Conservation (phyloP, 2,888 invertebrate species). For the Lasioglossum leucozonium region DNA sequence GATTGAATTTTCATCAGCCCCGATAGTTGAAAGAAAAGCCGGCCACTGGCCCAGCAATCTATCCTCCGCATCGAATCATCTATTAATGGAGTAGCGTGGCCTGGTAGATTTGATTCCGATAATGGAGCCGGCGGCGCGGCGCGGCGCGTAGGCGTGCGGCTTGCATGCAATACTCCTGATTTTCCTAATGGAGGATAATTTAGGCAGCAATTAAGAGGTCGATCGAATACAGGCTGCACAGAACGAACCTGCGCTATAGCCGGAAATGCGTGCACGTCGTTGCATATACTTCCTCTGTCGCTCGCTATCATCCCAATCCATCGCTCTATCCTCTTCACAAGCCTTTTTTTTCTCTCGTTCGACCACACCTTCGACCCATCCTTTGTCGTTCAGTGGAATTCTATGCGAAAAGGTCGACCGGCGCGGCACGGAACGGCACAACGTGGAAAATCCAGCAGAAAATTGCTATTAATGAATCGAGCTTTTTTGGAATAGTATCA, state of each 20-base stretch:
- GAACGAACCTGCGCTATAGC: not conserved
- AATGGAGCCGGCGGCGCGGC: conserved; percentile 62
- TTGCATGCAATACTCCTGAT: conserved; percentile 54
- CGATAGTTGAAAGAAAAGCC: not conserved
- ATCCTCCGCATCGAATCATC: conserved; percentile 44
- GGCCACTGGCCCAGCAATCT: conserved; percentile 14
- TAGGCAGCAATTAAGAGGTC: conserved; percentile 56
- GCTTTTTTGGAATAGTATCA: not conserved
- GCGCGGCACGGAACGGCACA: not conserved
- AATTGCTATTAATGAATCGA: not conserved
- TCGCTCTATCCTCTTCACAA: not conserved
- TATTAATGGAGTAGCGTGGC: conserved; percentile 53
- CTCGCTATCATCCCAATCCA: not conserved
- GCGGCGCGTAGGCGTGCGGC: conserved; percentile 42
- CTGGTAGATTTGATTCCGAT: conserved; percentile 63
- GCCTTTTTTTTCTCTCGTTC: not conserved
- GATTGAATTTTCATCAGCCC: conserved; percentile 15
- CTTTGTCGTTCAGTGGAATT: not conserved
- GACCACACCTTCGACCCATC: not conserved
- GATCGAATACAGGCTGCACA: conserved; percentile 34
- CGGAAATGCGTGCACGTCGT: not conserved
- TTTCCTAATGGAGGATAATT: conserved; percentile 64
- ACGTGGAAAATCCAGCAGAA: not conserved
- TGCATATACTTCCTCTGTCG: not conserved
- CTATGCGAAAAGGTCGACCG: not conserved